Percentiles rank a stretch among this genome's conserved stretches.
phyloP scores from a whole-genome alignment of 1,140 invertebrate genomes.

The Heterodera schachtii region DNA sequence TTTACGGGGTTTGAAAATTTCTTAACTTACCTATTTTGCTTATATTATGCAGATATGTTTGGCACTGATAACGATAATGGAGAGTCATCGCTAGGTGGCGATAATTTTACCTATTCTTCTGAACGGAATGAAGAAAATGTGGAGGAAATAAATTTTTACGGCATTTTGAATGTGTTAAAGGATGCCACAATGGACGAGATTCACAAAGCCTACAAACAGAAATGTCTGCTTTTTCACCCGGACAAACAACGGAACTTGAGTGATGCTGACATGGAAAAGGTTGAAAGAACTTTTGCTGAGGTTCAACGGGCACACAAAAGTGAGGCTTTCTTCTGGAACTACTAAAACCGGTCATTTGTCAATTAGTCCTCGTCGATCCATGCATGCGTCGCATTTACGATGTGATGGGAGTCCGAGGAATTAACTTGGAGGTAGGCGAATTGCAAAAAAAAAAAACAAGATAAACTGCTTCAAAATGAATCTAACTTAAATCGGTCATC shows the following conservation, averaged over 20 bases:
- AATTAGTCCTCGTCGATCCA: slow-evolving; percentile 59
- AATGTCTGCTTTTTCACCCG: slow-evolving; percentile 63
- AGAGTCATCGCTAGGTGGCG: not conserved
- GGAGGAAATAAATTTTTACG: slow-evolving; percentile 60
- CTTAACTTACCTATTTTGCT: too few species aligned
- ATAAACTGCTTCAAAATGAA: not conserved
- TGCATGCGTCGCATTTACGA: slow-evolving; percentile 61
- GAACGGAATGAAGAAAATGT: slow-evolving; percentile 38
- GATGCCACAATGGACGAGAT: slow-evolving; percentile 61
- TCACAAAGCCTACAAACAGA: slow-evolving; percentile 56
- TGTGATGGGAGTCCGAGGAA: slow-evolving; percentile 55
- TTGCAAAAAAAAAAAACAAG: not conserved
- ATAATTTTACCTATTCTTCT: not conserved
- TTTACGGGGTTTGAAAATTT: too few species aligned
- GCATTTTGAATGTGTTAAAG: slow-evolving; percentile 57
- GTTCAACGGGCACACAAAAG: slow-evolving; percentile 59
- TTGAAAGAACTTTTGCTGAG: slow-evolving; percentile 58
- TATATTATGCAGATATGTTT: not conserved
- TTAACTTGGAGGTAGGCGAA: slow-evolving; percentile 46
- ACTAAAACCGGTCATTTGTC: slow-evolving; percentile 16
- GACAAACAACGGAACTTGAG: slow-evolving; percentile 58
- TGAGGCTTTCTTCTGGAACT: slow-evolving; percentile 26
- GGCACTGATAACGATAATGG: not conserved
- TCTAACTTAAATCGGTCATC: too few species aligned
- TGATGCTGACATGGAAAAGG: slow-evolving; percentile 57